Conservation (phyloP, 2,888 invertebrate genomes). For the Ceraclea dissimilis region DNA sequence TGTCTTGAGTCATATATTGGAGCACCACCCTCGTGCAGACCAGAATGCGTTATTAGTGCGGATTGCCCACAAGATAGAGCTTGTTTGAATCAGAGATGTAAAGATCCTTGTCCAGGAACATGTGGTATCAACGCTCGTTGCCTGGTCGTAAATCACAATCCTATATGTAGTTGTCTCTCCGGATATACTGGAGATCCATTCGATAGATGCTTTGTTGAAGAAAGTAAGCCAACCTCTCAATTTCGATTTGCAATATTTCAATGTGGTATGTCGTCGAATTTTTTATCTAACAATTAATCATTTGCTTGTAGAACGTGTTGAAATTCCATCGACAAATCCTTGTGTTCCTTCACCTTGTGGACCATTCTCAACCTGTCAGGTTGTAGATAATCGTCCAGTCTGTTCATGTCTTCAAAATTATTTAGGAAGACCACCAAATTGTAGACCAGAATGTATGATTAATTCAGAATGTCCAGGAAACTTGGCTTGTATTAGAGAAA, state of each 20-base stretch:
- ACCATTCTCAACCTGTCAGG: constrained; percentile 66
- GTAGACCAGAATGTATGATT: constrained; percentile 67
- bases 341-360: constrained; percentile 72
- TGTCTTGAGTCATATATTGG: constrained; percentile 66
- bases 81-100: constrained; percentile 70
- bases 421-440: constrained; percentile 71
- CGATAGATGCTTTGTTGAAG: constrained; percentile 56
- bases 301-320: constrained; percentile 33
- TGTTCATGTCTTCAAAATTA: constrained; percentile 70
- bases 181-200: constrained; percentile 72
- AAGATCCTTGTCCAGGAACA: constrained; percentile 67
- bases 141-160: constrained; percentile 72
- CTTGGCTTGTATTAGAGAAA: constrained; percentile 63
- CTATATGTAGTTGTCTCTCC: constrained; percentile 65
- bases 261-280: too few species aligned
- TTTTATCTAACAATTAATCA: too few species aligned
- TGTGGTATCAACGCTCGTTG: constrained; percentile 73
- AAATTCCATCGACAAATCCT: constrained; percentile 45
- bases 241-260: too few species aligned
- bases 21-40: constrained; percentile 67
- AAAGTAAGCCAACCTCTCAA: constrained; percentile 49
- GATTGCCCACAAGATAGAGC: constrained; percentile 69
- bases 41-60: constrained; percentile 71
- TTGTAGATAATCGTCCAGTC: constrained; percentile 57
- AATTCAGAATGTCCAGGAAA: constrained; percentile 66